Base-by-base conservation (phyloP, 2,113 vertebrate genomes). In the Nothoprocta perdicaria region DNA sequence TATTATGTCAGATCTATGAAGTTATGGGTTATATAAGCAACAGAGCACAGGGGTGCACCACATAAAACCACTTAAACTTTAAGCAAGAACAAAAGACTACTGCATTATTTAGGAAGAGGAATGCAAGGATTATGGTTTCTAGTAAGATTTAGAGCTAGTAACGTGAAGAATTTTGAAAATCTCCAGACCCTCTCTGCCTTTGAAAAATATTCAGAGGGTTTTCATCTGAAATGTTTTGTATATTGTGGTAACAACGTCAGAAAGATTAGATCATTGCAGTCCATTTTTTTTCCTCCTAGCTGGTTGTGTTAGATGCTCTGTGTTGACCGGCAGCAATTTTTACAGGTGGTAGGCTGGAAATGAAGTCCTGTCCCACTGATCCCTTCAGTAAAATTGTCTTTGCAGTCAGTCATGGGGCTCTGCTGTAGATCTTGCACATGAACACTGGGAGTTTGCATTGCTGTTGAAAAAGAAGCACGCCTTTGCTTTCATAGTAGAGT, bases 1-100 rank as follows among this genome's bases (percentile, higher is more conserved):
- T 15, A 11, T 23, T 31, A 23, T 19, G 46, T 38, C 1, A 0
- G 17, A 22, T 1, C 0, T 19, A 6, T 22, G 40, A 38, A 41
- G 68, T 10, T 2, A 0, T 1, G 10, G 8, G 31, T 38, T 22
- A 26, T 38, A 7, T 14, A 57, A 55, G 23, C 61, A 48, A 35
- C 4, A 6, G 3, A 14, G 14, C 29, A 40, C 14, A 53, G 12
- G 27, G 27, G 38, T 4, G 17, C 46, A 57, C 24, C 26, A 16
- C 41, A 15, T 35, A 45, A 38, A 81, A 19, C 4, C 24, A 35
- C 48, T 38, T 65, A 23, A 55, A 52, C 29, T 22, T 66, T 60
- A 50, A 72, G 23, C 52, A 21, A 48, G 74, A 74, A 17, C 11
- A 71, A 43, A 5, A 62, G 27, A 63, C 43, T 24, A 6, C 29